phyloP scores from a whole-genome alignment of 2,888 invertebrate species.

The Metellina segmentata region DNA sequence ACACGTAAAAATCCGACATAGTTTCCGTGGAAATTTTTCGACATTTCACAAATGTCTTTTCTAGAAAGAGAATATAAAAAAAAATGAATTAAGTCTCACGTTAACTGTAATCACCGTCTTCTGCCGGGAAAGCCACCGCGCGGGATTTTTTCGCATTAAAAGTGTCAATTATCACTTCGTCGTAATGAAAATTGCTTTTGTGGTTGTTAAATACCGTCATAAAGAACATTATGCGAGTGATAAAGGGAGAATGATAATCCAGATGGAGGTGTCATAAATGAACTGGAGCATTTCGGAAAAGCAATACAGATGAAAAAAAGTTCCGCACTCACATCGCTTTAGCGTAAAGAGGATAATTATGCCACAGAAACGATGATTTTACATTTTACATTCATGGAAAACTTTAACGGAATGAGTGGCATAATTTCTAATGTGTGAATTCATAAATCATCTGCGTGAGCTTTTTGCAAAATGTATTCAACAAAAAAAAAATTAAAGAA shows the following conservation, averaged over 20 bases:
- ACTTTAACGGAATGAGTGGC: too few species aligned
- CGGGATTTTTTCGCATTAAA: conserved; percentile 18
- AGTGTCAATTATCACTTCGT: conserved; percentile 35
- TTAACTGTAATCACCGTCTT: conserved; percentile 19
- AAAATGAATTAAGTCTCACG: conserved; percentile 22
- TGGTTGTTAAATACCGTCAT: conserved; percentile 11
- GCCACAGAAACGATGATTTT: too few species aligned
- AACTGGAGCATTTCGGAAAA: too few species aligned
- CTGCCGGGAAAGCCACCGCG: background rate
- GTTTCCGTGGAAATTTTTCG: conserved; percentile 15
- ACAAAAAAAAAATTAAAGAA: too few species aligned
- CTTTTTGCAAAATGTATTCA: too few species aligned
- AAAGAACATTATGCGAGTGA: background rate
- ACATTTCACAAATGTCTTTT: conserved; percentile 23
- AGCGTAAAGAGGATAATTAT: too few species aligned
- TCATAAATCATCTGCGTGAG: too few species aligned
- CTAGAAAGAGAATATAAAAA: conserved; percentile 3
- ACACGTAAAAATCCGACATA: background rate
- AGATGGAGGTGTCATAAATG: background rate
- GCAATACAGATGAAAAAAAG: too few species aligned
- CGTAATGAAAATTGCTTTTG: conserved; percentile 36
- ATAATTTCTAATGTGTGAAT: too few species aligned
- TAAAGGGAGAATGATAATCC: conserved; percentile 5
- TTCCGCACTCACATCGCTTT: too few species aligned
- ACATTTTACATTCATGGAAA: too few species aligned